Evolutionary conservation across 2,888 invertebrate genomes (phyloP).

Genomic region (Ochlodes sylvanus): DNA sequence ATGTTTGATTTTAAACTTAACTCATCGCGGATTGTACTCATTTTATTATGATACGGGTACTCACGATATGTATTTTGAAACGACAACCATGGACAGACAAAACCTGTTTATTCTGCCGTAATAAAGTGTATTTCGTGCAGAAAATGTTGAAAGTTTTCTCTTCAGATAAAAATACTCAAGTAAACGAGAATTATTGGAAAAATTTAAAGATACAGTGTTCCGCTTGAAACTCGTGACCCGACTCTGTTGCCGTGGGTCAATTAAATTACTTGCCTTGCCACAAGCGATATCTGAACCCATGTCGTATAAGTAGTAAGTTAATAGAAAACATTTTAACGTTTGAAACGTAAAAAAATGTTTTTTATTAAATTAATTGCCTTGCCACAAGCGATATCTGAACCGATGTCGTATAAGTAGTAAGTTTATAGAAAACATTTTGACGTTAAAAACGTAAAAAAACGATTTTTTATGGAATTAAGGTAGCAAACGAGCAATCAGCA

Average conservation of each 20-base stretch:
- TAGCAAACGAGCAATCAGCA: too few relatives aligned
- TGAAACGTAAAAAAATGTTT: too few relatives aligned
- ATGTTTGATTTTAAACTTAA: too few relatives aligned
- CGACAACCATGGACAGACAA: too few relatives aligned
- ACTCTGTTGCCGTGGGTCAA: constrained; percentile 17
- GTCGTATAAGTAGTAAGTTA: neutral
- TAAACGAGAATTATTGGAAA: constrained; percentile 2
- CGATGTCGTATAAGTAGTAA: neutral
- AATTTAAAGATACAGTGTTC: neutral
- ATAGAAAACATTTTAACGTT: too few relatives aligned
- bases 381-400: constrained; percentile 3
- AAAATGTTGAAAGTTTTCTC: neutral
- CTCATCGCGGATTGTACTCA: too few relatives aligned
- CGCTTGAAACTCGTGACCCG: neutral
- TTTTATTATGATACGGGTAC: too few relatives aligned
- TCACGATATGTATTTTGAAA: too few relatives aligned
- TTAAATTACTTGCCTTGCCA: constrained; percentile 24
- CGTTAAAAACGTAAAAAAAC: too few relatives aligned
- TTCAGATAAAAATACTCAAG: neutral
- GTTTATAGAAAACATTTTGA: too few relatives aligned
- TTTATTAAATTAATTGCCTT: constrained; percentile 27
- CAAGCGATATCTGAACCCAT: constrained; percentile 2
- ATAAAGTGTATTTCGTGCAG: neutral
- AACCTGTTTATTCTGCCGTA: neutral
- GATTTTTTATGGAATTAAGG: too few relatives aligned